Evolutionary conservation across 2,113 vertebrate species (phyloP).

Genomic region (Propithecus coquereli): DNA sequence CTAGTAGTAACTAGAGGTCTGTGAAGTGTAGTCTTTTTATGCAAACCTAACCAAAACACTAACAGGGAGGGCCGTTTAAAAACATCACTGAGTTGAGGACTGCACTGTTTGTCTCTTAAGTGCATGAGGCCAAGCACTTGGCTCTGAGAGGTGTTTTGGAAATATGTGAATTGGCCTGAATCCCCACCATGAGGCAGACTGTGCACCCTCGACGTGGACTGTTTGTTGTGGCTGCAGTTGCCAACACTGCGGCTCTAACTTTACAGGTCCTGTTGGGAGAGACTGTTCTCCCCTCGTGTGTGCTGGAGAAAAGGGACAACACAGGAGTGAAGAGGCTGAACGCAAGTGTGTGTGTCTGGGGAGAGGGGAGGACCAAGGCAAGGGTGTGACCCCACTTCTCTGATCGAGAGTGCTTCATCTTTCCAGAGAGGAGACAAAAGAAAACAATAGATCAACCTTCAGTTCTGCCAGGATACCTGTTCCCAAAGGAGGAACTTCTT

Average conservation of each 20-base stretch:
- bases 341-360: not conserved
- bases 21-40: not conserved
- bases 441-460: not conserved
- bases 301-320: not conserved
- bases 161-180: conserved; percentile 50
- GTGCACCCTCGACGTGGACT: not conserved
- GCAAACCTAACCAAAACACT: not conserved
- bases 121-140: not conserved
- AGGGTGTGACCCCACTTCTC: not conserved
- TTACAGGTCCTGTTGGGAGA: not conserved
- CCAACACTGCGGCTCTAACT: conserved; percentile 27
- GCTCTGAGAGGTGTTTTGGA: conserved; percentile 41
- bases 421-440: conserved; percentile 37
- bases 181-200: not conserved
- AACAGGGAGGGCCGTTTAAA: not conserved
- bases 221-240: conserved; percentile 50
- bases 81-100: not conserved
- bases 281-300: not conserved
- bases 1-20: not conserved
- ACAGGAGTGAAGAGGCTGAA: not conserved
- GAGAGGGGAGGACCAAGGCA: not conserved
- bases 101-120: not conserved
- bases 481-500: not conserved
- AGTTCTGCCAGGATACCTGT: not conserved
- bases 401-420: not conserved